Evolutionary conservation across 2,113 vertebrate species (phyloP), one percentile per base, ranked within the genome.

Genomic region (Lepisosteus oculatus): DNA sequence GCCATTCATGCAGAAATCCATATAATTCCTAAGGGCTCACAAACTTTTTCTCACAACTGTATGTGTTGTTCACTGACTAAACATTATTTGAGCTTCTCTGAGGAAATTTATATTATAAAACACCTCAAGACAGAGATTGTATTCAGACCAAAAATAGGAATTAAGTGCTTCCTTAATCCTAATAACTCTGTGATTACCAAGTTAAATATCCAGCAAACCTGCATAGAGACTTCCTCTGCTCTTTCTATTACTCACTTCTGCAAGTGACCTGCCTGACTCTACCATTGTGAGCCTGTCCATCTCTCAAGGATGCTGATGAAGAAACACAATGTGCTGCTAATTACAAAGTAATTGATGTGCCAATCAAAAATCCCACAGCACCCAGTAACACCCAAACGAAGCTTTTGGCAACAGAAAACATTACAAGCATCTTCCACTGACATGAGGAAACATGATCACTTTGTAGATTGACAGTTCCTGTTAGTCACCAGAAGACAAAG

Each of bases 271-370:
- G 66, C 55, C 76, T 86, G 72, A 75, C 5, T 68, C 61, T 41
- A 76, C 55, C n/a, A 55, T 8, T 0, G 4, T 70, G 72, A 74
- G 13, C 8, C 65, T 56, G 76, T 61, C 45, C 67, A 69, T 55
- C 65, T 84, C 70, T 72, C 68, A 71, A 83, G 77, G 73, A 62
- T 79, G 74, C 70, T 61, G 6, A 41, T 65, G 62, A 83, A 81
- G 67, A 78, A 78, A 80, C 8, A 84, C 79, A 83, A 80, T 80
- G 69, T 74, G 55, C 8, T 0, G 0, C 77, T 85, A 85, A 88
- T 82, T 85, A 77, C 55, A 85, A 77, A 0, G 2, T 81, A 83
- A 80, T 76, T 79, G 79, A 82, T 81, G 74, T 57, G 0, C 74
- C 68, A 72, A 62, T 76, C 75, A 78, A 73, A 29, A 17, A 78